Conservation (phyloP, 2,113 vertebrate genomes). For the Nycticebus coucang region DNA sequence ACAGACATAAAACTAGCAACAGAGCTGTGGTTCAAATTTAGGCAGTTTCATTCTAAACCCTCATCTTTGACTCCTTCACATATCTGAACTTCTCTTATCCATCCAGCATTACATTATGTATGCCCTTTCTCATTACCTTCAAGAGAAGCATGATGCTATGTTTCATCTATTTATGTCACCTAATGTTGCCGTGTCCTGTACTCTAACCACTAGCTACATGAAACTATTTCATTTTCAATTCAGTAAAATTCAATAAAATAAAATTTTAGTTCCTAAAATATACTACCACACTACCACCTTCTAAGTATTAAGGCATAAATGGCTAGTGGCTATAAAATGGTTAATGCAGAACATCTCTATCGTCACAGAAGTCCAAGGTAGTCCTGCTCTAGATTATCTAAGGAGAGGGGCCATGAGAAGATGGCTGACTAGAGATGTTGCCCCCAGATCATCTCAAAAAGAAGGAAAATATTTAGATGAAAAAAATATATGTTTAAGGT, state of each 20-base stretch:
- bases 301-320: not conserved
- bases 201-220: not conserved
- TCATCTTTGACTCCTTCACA: not conserved
- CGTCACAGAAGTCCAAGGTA: not conserved
- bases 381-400: not conserved
- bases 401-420: not conserved
- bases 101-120: not conserved
- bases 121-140: not conserved
- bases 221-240: not conserved
- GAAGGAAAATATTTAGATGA: too few relatives aligned
- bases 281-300: not conserved
- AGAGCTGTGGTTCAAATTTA: not conserved
- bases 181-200: not conserved
- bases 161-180: constrained; percentile 1
- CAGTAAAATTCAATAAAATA: not conserved
- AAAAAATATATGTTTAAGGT: too few relatives aligned
- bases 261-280: not conserved
- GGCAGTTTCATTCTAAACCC: not conserved
- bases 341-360: not conserved
- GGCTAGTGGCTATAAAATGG: not conserved
- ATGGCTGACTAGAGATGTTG: too few relatives aligned
- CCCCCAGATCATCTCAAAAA: too few relatives aligned
- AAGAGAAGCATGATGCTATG: not conserved
- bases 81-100: not conserved
- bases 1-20: not conserved